Evolutionary conservation across 2,113 vertebrate species (phyloP).

Genomic region (Meleagris gallopavo): DNA sequence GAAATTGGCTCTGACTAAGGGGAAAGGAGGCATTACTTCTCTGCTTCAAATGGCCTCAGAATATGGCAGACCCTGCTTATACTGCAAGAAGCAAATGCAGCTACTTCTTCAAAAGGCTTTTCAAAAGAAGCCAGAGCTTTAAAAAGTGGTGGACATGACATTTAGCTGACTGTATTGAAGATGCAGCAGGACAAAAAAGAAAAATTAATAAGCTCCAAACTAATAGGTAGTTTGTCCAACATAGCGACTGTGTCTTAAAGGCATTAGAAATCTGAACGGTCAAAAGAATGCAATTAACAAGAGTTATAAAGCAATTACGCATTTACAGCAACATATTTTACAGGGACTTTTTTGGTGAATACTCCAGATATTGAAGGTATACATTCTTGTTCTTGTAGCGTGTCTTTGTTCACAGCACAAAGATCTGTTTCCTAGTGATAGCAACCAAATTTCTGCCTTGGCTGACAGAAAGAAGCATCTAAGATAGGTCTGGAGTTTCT

Average conservation of each 20-base stretch:
- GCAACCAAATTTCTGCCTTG: background rate
- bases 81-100: background rate
- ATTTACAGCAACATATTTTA: background rate
- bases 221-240: background rate
- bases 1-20: background rate
- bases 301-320: background rate
- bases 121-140: background rate
- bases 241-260: background rate
- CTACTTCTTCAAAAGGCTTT: background rate
- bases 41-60: background rate
- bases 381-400: background rate
- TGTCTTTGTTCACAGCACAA: background rate
- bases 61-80: background rate
- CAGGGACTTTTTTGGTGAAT: background rate
- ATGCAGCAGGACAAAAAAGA: background rate
- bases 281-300: background rate
- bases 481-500: background rate
- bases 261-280: background rate
- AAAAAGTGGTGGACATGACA: background rate
- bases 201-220: background rate
- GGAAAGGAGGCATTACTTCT: background rate
- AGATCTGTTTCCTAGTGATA: background rate
- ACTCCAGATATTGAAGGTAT: background rate
- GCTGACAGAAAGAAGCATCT: background rate
- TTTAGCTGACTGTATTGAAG: background rate